Base-by-base conservation (phyloP, 2,797 vertebrate genomes). In the Pangasius djambal region DNA sequence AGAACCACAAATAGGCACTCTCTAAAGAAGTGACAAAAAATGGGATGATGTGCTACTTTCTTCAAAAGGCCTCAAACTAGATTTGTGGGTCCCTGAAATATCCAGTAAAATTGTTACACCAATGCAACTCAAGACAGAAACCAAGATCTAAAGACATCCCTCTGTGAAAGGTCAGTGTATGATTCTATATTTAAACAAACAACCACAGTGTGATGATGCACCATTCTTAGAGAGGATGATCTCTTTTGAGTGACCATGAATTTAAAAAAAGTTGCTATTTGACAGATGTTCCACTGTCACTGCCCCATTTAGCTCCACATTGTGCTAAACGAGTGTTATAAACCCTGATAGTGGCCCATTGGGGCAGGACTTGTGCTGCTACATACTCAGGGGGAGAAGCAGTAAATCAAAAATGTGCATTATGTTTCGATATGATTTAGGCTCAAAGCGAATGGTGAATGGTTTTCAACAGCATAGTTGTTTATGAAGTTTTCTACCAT, bases 51-150 rank as follows among this genome's bases (percentile, higher is more conserved):
- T n/a, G 31, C 61, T 48, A 28, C 28, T 84, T 84, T 67, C 16
- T 20, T 31, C 15, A 3, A 31, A 61, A 40, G 57, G 79, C 34
- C 55, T 15, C 57, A 82, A 83, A 48, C 82, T 67, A 67, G 15
- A 50, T 84, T 67, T 84, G 82, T 18, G 44, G 28, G 3, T 67
- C 20, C 79, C 79, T 59, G 20, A 83, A 44, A 83, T 61, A 83
- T 40, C 55, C 34, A 37, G 59, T 82, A 82, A 37, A n/a, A 50
- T 44, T 16, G 4, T 10, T n/a, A 8, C 6, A 13, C 55, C 18
- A 59, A 40, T 37, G 79, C 55, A 59, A 61, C 20, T 34, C 31
- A 25, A 82, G 9, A 37, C 55, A 37, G 79, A 82, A 82, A 59
- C 50, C 79, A 25, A 37, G 55, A 37, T 83, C 22, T 48, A 44